These are phyloP conservation scores for Cetoscarus ocellatus DNA, from an alignment of 2,797 vertebrate species.

Conservation along the genomic window DNA sequence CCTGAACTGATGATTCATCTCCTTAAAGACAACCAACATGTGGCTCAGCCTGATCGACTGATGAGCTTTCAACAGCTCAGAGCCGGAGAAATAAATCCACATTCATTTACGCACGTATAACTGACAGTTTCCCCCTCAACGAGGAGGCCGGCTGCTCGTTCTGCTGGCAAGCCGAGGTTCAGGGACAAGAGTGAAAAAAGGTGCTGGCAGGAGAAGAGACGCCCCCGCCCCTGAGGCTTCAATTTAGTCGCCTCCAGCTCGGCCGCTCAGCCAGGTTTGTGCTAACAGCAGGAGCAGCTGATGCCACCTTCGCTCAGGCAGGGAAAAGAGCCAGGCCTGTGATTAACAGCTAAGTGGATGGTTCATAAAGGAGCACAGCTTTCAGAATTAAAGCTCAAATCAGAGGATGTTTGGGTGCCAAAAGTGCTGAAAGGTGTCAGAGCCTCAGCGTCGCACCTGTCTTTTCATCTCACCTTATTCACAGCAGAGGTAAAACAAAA, in stretches of 20 bases:
- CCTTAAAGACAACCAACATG: background rate
- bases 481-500: background rate
- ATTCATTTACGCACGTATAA: constrained; percentile 17
- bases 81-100: constrained; percentile 24
- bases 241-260: constrained; percentile 57
- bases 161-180: constrained; percentile 41
- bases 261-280: constrained; percentile 45
- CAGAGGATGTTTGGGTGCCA: background rate
- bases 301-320: constrained; percentile 50
- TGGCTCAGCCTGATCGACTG: constrained; percentile 6
- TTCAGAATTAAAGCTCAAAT: constrained; percentile 43
- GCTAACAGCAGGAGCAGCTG: constrained; percentile 60
- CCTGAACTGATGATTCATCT: background rate
- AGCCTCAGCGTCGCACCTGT: background rate
- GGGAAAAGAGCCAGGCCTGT: constrained; percentile 15
- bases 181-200: constrained; percentile 42
- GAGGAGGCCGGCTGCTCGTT: constrained; percentile 41
- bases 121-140: constrained; percentile 16
- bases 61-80: constrained; percentile 13
- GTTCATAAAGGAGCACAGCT: constrained; percentile 15
- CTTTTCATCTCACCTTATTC: background rate
- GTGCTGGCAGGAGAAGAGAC: constrained; percentile 68
- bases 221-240: constrained; percentile 43
- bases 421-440: background rate
- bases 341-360: constrained; percentile 34